Evolutionary conservation across 2,888 invertebrate species (phyloP).

Genomic region (Drosophila helvetica): DNA sequence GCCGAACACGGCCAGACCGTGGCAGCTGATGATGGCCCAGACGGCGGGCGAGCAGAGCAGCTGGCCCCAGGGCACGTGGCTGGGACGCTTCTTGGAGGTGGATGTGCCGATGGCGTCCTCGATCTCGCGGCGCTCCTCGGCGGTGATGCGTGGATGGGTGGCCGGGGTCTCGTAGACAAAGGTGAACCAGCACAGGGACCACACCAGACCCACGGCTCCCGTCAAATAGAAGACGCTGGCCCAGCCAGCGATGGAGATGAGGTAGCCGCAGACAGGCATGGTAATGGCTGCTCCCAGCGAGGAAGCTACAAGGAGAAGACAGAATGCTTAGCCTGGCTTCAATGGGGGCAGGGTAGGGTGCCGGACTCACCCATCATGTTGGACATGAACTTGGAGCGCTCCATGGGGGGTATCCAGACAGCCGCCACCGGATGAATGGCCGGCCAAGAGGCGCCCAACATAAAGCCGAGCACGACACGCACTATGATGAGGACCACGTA

Average conservation of each 20-base stretch:
- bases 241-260: constrained; percentile 93
- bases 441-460: constrained; percentile 95
- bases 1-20: constrained; percentile 93
- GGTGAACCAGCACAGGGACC: constrained; percentile 93
- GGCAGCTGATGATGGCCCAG: constrained; percentile 93
- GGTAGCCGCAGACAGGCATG: constrained; percentile 93
- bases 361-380: constrained; percentile 92
- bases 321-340: background rate
- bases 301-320: constrained; percentile 86
- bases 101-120: constrained; percentile 89
- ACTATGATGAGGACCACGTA: constrained; percentile 89
- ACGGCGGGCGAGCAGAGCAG: constrained; percentile 90
- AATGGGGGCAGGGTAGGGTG: background rate
- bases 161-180: constrained; percentile 92
- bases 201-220: constrained; percentile 89
- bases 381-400: constrained; percentile 96
- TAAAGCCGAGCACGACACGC: constrained; percentile 90
- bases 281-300: constrained; percentile 96
- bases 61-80: constrained; percentile 90
- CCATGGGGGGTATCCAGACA: constrained; percentile 97
- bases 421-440: constrained; percentile 96
- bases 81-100: constrained; percentile 86
- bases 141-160: constrained; percentile 91
- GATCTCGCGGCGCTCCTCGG: constrained; percentile 89
- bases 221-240: constrained; percentile 95